Conservation (phyloP, 2,888 invertebrate genomes). For the Ophion obscuratus region DNA sequence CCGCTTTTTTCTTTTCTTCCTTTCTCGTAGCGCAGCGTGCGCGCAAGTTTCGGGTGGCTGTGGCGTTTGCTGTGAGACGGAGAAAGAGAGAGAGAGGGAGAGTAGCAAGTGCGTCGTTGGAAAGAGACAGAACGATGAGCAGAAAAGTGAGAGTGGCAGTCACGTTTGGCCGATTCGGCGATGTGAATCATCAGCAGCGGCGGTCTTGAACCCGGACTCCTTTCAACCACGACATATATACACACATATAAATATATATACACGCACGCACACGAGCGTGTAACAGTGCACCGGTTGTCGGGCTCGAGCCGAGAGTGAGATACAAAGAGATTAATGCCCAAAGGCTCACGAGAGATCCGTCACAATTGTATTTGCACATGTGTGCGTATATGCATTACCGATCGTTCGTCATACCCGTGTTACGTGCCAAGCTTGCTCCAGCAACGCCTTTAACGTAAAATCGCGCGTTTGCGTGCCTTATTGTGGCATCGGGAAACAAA, state of each 20-base stretch:
- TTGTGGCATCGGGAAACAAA: no score
- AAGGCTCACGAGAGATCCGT: slow-evolving; percentile 8
- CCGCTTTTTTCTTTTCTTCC: background rate
- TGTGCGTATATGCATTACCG: background rate
- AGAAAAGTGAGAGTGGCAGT: slow-evolving; percentile 76
- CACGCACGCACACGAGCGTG: slow-evolving; percentile 19
- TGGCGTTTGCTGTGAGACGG: background rate
- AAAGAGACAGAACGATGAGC: slow-evolving; percentile 69
- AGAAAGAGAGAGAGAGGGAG: slow-evolving; percentile 1
- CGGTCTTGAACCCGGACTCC: slow-evolving; percentile 71
- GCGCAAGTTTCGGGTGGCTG: background rate
- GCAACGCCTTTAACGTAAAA: no score
- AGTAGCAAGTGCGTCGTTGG: slow-evolving; percentile 24
- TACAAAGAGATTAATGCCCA: slow-evolving; percentile 26
- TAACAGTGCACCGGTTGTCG: slow-evolving; percentile 35
- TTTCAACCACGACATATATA: slow-evolving; percentile 62
- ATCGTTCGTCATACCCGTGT: no score
- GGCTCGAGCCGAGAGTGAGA: slow-evolving; percentile 2
- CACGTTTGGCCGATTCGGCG: slow-evolving; percentile 74
- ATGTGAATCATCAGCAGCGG: slow-evolving; percentile 77
- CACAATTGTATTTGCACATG: background rate
- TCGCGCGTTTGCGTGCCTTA: no score
- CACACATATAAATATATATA: slow-evolving; percentile 44
- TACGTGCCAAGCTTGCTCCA: no score
- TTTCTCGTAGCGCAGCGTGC: background rate